Conservation (phyloP, 2,113 vertebrate genomes). For the Vidua chalybeata region DNA sequence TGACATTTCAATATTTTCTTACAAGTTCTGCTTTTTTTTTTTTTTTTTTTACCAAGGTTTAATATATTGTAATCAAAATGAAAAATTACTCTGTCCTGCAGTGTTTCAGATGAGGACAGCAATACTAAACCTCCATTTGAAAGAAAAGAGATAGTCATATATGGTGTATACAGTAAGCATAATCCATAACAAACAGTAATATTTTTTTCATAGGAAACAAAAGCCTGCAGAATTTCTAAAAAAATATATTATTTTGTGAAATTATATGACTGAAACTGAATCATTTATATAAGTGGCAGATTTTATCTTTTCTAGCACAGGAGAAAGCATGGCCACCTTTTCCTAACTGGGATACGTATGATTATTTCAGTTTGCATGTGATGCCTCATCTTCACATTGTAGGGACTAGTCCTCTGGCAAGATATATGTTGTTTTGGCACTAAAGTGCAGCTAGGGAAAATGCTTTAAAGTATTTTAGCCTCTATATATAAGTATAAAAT, state of each 20-base stretch:
- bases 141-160: not conserved
- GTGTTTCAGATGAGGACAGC: not conserved
- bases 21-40: not conserved
- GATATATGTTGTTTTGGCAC: not conserved
- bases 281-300: not conserved
- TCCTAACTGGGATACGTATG: not conserved
- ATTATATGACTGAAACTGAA: not conserved
- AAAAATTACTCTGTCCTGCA: not conserved
- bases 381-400: not conserved
- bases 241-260: not conserved
- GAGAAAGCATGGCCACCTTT: not conserved
- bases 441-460: not conserved
- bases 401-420: not conserved
- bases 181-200: not conserved
- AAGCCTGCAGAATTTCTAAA: not conserved
- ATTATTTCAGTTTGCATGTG: not conserved
- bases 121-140: not conserved
- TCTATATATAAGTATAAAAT: too few relatives aligned
- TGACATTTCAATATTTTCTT: not conserved
- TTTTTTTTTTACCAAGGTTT: not conserved
- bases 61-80: not conserved
- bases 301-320: not conserved
- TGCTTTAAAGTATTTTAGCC: not conserved
- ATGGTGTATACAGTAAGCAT: not conserved
- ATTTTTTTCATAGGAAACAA: not conserved